These are phyloP conservation scores for Arion vulgaris DNA, from an alignment of 1,140 invertebrate genomes.

Conservation along the genomic window DNA sequence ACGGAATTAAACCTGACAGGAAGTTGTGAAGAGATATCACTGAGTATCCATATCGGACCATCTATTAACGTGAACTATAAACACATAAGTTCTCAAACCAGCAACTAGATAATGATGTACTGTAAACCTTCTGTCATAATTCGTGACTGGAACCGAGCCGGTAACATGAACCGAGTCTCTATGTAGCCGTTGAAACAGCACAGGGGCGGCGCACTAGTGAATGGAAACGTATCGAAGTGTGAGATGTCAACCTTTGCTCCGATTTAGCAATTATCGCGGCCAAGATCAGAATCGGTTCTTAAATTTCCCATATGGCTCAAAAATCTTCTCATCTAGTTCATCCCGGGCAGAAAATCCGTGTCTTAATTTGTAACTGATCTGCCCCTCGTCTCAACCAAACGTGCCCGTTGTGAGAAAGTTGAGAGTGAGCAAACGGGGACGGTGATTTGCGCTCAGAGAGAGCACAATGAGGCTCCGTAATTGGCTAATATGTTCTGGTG, in stretches of 20 bases:
- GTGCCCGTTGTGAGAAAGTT: conserved; percentile 3
- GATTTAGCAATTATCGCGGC: conserved; percentile 19
- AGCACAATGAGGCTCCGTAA: conserved; percentile 14
- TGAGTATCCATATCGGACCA: no score
- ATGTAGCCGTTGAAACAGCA: neutral
- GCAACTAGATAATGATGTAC: no score
- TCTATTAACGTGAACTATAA: no score
- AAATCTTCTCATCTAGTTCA: neutral
- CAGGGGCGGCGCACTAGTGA: neutral
- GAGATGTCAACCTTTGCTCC: conserved; percentile 4
- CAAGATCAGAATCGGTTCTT: neutral
- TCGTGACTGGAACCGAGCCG: no score
- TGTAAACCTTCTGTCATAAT: no score
- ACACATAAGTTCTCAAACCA: no score
- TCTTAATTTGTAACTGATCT: conserved; percentile 23
- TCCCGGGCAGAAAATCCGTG: conserved; percentile 4
- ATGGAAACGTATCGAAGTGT: neutral
- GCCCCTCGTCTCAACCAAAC: neutral
- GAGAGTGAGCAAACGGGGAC: conserved; percentile 24
- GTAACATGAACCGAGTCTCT: no score
- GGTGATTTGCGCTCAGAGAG: neutral
- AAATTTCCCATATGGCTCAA: conserved; percentile 4
- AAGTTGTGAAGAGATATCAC: no score
- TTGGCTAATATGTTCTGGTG: conserved; percentile 26
- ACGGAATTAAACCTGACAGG: no score